Evolutionary conservation across 2,797 vertebrate genomes (phyloP).

Genomic region (Brotula barbata): DNA sequence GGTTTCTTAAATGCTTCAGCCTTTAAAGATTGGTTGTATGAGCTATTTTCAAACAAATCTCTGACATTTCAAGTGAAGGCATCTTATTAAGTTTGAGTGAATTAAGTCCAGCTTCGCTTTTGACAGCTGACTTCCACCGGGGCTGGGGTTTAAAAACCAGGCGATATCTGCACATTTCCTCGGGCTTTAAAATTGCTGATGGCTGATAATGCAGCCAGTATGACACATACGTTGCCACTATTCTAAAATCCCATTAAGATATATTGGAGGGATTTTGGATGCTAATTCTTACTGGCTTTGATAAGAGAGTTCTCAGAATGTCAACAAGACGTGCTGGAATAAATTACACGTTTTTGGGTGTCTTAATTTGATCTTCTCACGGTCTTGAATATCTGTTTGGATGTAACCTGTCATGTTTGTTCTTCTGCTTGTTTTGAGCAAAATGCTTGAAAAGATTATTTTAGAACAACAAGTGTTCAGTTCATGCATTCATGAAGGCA

Average conservation of each 20-base stretch:
- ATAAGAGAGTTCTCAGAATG: slow-evolving; percentile 25
- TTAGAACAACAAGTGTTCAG: no score
- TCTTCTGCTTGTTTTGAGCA: no score
- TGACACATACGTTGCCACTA: neutral
- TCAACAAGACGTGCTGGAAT: slow-evolving; percentile 11
- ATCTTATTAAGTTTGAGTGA: neutral
- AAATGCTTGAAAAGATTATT: no score
- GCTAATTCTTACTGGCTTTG: slow-evolving; percentile 7
- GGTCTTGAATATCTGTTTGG: slow-evolving; percentile 7
- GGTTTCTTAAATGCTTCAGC: neutral
- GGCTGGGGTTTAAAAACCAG: slow-evolving; percentile 3
- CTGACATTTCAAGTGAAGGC: neutral
- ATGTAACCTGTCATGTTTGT: no score
- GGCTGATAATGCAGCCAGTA: neutral
- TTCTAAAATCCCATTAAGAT: slow-evolving; percentile 31
- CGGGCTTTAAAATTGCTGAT: slow-evolving; percentile 1
- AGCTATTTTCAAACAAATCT: neutral
- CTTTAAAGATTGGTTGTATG: neutral
- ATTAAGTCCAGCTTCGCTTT: slow-evolving; percentile 2
- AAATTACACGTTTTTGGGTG: no score
- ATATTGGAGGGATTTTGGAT: slow-evolving; percentile 20
- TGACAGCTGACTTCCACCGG: neutral
- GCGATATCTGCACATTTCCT: neutral
- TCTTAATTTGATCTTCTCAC: slow-evolving; percentile 24
- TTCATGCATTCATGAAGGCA: no score